Base-by-base conservation (phyloP, 2,113 vertebrate species). In the Oreotrochilus melanogaster region DNA sequence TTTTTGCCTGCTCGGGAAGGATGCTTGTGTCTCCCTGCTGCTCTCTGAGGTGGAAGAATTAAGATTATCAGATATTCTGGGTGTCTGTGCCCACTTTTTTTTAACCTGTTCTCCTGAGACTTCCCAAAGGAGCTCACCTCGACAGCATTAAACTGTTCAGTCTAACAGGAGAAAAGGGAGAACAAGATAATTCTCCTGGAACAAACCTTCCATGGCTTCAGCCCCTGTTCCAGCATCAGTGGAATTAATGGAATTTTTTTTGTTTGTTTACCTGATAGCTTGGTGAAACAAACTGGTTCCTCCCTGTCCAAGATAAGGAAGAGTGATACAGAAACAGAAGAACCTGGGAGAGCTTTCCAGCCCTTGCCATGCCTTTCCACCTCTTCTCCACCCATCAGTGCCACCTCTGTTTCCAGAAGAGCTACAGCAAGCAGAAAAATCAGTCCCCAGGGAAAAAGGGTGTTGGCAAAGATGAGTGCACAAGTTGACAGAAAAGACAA, bases 241-340 rank as follows among this genome's bases (percentile, higher is more conserved):
- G 28, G n/a, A 78, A 10, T 65, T 43, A 22, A 43, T 3, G 11
- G 10, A 25, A 37, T 23, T 11, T 30, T 11, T 18, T 39, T n/a
- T 37, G 35, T 37, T 50, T 22, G 14, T 17, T 14, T 6, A 8
- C 28, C 39, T n/a, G 0, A 31, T 60, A 48, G 74, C 14, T 25
- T 37, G 19, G 15, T 79, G 58, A 31, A 45, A 86, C 7, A 42
- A 48, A 10, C 19, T 19, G 27, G 13, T 7, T 53, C 30, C 37
- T 91, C 65, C 22, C 43, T 72, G 48, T 65, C 21, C 54, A 47
- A 21, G 35, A 43, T 60, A 70, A 39, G 22, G 37, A 60, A 61
- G 43, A 51, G 18, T 9, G 37, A 51, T 22, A 48, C 0, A 0
- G 48, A 25, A 54, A 67, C 18, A 43, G 12, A 3, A 0, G 1